A percentile compares a stretch with the other conserved stretches of the same genome.
phyloP scores from a whole-genome alignment of 2,888 invertebrate species.

The Mycalesis mineus region DNA sequence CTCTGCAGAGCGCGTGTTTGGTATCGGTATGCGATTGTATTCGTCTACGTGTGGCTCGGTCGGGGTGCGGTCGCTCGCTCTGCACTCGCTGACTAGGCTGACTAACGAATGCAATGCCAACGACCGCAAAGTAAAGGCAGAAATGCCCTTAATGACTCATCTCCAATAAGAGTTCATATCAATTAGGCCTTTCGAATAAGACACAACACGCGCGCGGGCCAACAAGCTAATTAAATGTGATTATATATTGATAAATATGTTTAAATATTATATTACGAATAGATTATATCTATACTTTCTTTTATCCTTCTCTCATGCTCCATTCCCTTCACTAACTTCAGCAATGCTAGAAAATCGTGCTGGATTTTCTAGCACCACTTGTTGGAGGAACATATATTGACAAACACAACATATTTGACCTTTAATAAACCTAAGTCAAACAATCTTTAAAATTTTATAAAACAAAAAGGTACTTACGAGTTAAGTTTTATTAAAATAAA shows the following conservation, averaged over 20 bases:
- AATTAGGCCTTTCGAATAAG: neutral
- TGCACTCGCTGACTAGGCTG: neutral
- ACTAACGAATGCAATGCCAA: neutral
- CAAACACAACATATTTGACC: neutral
- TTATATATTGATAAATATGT: neutral
- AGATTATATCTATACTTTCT: constrained; percentile 9
- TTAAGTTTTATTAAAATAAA: neutral
- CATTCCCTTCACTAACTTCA: constrained; percentile 15
- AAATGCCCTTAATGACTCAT: constrained; percentile 4
- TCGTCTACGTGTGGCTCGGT: constrained; percentile 9
- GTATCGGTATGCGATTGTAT: neutral
- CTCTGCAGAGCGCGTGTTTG: neutral
- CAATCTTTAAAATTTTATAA: neutral
- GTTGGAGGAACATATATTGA: neutral
- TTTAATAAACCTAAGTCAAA: neutral
- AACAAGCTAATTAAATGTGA: neutral
- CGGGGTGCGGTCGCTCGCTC: constrained; percentile 4
- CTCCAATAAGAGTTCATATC: neutral
- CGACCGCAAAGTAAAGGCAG: constrained; percentile 10
- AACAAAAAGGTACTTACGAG: neutral
- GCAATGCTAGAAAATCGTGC: neutral
- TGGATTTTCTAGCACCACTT: neutral
- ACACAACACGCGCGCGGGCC: constrained; percentile 17
- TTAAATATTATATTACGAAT: constrained; percentile 6
- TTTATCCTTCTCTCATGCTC: constrained; percentile 17